These are phyloP conservation scores for Zophobas morio DNA, from an alignment of 1,140 invertebrate genomes.

Conservation along the genomic window DNA sequence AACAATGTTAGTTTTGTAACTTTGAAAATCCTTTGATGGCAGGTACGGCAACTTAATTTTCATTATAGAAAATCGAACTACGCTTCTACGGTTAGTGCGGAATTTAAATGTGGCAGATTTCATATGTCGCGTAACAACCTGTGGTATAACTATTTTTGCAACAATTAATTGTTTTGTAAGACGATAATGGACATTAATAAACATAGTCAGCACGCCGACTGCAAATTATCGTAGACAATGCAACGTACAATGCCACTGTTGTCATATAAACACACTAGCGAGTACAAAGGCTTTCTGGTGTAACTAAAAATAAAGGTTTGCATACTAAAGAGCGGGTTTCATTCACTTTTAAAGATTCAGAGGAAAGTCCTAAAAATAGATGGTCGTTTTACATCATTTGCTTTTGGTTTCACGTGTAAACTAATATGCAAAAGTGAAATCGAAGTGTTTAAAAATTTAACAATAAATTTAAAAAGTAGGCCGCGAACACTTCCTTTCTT, in stretches of 20 bases:
- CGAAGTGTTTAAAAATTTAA: conserved; percentile 27
- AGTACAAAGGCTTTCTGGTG: background rate
- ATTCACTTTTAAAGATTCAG: background rate
- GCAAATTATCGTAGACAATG: conserved; percentile 9
- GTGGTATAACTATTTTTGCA: conserved; percentile 12
- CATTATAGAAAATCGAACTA: background rate
- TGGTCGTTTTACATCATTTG: background rate
- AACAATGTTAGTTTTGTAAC: background rate
- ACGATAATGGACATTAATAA: conserved; percentile 13
- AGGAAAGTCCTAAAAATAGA: conserved; percentile 32
- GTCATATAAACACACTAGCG: conserved; percentile 7
- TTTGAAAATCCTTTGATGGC: conserved; percentile 4
- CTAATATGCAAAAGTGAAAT: conserved; percentile 14
- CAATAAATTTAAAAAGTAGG: conserved; percentile 18
- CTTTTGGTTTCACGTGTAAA: background rate
- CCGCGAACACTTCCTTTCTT: conserved; percentile 18
- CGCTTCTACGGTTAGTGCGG: conserved; percentile 13
- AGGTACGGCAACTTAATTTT: conserved; percentile 11
- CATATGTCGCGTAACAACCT: background rate
- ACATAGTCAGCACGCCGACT: conserved; percentile 2
- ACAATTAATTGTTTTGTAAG: conserved; percentile 18
- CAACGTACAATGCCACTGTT: background rate
- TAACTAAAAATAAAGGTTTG: conserved; percentile 11
- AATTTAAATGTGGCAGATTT: conserved; percentile 18
- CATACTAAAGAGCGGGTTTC: background rate